These are phyloP conservation scores for Pseudopleuronectes americanus DNA, from an alignment of 2,797 vertebrate genomes.

Conservation along the genomic window DNA sequence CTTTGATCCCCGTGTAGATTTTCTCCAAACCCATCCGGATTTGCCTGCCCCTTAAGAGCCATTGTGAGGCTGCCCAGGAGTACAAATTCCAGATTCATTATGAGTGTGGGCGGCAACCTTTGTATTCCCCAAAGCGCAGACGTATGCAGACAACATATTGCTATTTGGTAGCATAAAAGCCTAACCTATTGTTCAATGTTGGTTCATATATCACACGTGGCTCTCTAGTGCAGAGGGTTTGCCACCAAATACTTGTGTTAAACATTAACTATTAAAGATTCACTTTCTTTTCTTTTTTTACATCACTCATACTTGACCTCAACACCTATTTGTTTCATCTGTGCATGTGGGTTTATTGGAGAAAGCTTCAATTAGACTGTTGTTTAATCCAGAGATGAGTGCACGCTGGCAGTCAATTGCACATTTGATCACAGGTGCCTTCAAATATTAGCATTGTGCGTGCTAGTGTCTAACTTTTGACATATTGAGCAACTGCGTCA, in stretches of 20 bases:
- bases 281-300: slow-evolving; percentile 21
- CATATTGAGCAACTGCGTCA: not conserved
- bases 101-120: slow-evolving; percentile 83
- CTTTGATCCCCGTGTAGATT: slow-evolving; percentile 86
- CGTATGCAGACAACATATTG: slow-evolving; percentile 83
- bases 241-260: slow-evolving; percentile 59
- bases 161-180: slow-evolving; percentile 83
- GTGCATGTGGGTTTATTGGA: slow-evolving; percentile 49
- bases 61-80: slow-evolving; percentile 80
- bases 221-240: slow-evolving; percentile 49
- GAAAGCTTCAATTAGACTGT: slow-evolving; percentile 47
- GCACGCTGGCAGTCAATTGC: slow-evolving; percentile 20
- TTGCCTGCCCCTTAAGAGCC: slow-evolving; percentile 82
- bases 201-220: slow-evolving; percentile 74
- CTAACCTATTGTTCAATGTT: slow-evolving; percentile 78
- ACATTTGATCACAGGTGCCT: slow-evolving; percentile 36
- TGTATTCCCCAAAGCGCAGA: slow-evolving; percentile 83
- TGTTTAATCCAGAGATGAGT: slow-evolving; percentile 51
- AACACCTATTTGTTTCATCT: slow-evolving; percentile 58
- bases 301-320: slow-evolving; percentile 66
- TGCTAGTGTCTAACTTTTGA: slow-evolving; percentile 1
- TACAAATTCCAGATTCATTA: slow-evolving; percentile 86
- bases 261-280: slow-evolving; percentile 62
- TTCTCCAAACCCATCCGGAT: slow-evolving; percentile 84
- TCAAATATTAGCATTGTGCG: slow-evolving; percentile 13